Evolutionary conservation across 2,797 vertebrate species (phyloP).

Genomic region (Cirrhinus molitorella): DNA sequence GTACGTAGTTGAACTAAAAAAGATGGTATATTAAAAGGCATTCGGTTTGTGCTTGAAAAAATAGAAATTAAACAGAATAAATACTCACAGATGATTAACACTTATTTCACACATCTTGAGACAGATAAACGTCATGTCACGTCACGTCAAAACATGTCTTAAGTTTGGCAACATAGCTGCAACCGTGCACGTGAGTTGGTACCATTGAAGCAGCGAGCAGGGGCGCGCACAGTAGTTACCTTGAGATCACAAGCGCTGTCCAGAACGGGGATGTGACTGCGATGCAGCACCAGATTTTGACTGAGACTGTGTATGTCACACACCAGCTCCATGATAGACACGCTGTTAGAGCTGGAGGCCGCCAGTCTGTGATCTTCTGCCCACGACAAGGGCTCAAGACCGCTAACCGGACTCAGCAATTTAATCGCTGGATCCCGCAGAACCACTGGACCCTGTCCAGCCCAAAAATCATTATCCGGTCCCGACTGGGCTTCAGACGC

Average conservation of each 20-base stretch:
- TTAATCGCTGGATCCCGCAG: constrained; percentile 84
- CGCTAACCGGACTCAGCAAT: constrained; percentile 84
- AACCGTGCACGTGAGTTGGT: neutral
- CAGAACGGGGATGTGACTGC: constrained; percentile 86
- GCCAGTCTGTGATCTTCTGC: constrained; percentile 93
- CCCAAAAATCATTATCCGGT: constrained; percentile 53
- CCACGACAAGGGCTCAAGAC: constrained; percentile 90
- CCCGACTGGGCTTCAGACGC: constrained; percentile 66
- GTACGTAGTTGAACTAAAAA: too few species aligned
- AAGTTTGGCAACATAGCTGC: neutral
- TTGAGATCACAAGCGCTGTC: constrained; percentile 74
- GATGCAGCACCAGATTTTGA: constrained; percentile 87
- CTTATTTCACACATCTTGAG: constrained; percentile 2
- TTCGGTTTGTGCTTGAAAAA: neutral
- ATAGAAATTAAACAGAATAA: neutral
- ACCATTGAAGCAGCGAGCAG: neutral
- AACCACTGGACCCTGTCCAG: constrained; percentile 69
- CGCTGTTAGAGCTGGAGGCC: constrained; percentile 83
- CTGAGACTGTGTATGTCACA: constrained; percentile 85
- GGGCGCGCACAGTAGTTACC: constrained; percentile 71
- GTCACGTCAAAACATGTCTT: neutral
- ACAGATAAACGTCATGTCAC: neutral
- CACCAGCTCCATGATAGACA: constrained; percentile 88
- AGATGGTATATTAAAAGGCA: neutral
- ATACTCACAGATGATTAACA: neutral